Evolutionary conservation across 2,113 vertebrate genomes (phyloP).

Genomic region (Lophochroa leadbeateri): DNA sequence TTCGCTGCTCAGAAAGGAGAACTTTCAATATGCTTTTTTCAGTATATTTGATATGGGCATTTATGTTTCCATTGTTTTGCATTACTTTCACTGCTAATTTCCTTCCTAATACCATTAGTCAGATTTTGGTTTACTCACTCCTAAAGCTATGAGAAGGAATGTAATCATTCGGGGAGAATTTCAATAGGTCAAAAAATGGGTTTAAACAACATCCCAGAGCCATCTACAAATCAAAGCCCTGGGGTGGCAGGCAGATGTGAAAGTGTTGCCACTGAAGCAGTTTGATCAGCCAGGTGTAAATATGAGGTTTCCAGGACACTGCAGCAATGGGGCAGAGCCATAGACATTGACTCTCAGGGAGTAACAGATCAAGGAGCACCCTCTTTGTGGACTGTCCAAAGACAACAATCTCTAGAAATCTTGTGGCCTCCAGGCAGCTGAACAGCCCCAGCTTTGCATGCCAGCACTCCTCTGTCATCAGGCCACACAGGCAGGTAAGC

Average conservation of each 20-base stretch:
- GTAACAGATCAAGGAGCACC: not conserved
- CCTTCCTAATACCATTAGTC: not conserved
- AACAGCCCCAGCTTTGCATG: not conserved
- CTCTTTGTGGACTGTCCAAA: not conserved
- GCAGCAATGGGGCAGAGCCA: not conserved
- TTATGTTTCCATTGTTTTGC: not conserved
- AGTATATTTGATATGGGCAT: not conserved
- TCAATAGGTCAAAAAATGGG: not conserved
- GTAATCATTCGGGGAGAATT: not conserved
- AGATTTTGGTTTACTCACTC: not conserved
- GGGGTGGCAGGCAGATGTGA: not conserved
- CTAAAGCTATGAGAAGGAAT: not conserved
- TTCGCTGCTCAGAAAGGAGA: not conserved
- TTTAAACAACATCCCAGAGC: not conserved
- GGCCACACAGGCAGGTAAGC: not conserved
- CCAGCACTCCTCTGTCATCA: not conserved
- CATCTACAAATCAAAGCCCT: not conserved
- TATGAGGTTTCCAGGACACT: not conserved
- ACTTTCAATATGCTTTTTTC: not conserved
- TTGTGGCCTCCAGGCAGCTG: not conserved
- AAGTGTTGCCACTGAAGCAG: not conserved
- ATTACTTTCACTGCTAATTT: not conserved
- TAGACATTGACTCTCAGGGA: fast-evolving
- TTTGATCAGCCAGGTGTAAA: not conserved
- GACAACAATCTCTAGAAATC: not conserved